These are phyloP conservation scores for Mimumesa dahlbomi DNA, from an alignment of 2,888 invertebrate genomes.

Conservation along the genomic window DNA sequence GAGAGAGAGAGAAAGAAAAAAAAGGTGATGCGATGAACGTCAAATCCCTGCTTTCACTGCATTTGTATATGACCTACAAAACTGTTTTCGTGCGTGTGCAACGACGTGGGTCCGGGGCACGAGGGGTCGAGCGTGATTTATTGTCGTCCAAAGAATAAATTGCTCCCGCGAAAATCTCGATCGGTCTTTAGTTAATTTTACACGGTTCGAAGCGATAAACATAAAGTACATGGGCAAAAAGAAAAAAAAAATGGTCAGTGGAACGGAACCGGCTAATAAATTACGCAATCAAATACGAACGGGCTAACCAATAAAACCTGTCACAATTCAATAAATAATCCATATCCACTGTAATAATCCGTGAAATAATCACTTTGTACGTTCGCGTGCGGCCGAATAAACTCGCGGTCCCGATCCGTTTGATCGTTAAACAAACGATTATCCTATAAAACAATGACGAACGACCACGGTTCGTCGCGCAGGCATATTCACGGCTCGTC, in stretches of 20 bases:
- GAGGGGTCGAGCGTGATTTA: conserved; percentile 42
- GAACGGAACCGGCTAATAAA: conserved; percentile 1
- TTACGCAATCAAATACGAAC: conserved; percentile 14
- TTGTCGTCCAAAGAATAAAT: conserved; percentile 26
- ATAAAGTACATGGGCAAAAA: not conserved
- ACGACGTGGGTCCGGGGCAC: conserved; percentile 13
- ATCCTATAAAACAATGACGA: not conserved
- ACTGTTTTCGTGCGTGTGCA: conserved; percentile 24
- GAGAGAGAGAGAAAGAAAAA: not conserved
- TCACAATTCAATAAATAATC: not conserved
- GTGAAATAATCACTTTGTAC: no score
- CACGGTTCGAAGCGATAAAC: not conserved
- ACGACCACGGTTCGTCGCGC: not conserved
- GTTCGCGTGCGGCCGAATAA: not conserved
- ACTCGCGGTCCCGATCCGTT: no score
- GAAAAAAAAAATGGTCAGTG: not conserved
- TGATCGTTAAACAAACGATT: no score
- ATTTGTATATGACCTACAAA: conserved; percentile 57
- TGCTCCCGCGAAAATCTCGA: conserved; percentile 28
- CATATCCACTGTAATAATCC: not conserved
- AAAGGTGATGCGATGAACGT: conserved; percentile 54
- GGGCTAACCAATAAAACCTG: no score
- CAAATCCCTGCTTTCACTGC: conserved; percentile 61
- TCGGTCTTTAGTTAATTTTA: conserved; percentile 25
- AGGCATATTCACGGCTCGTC: conserved; percentile 7